Percentiles rank a stretch among this genome's conserved stretches.
Evolutionary conservation across 2,797 vertebrate species (phyloP).

Genomic region (Galago senegalensis): DNA sequence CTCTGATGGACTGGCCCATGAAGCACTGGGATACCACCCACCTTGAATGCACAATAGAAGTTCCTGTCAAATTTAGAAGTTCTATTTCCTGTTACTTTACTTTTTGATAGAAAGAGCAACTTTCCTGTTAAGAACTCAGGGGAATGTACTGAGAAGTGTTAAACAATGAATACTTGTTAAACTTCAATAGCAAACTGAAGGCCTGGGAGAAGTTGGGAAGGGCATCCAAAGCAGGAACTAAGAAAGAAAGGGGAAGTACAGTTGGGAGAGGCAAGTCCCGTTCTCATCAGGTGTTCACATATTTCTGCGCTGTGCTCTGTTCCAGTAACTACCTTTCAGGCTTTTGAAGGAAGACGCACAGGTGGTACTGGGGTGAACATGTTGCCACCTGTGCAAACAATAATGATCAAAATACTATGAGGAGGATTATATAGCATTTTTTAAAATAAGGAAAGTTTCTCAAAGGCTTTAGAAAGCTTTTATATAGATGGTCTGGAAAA

Average conservation of each 20-base stretch:
- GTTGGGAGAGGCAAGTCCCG: not conserved
- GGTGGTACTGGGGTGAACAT: slow-evolving; percentile 4
- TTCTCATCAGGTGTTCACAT: slow-evolving; percentile 7
- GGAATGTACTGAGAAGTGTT: slow-evolving; percentile 51
- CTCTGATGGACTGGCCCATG: not conserved
- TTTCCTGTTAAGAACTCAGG: slow-evolving; percentile 42
- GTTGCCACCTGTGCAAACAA: slow-evolving; percentile 68
- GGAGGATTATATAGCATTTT: slow-evolving; percentile 48
- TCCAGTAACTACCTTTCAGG: not conserved
- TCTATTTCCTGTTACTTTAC: slow-evolving; percentile 16
- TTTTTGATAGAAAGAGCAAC: slow-evolving; percentile 37
- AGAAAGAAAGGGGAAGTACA: slow-evolving; percentile 69
- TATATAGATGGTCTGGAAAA: slow-evolving; percentile 9
- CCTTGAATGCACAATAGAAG: slow-evolving; percentile 31
- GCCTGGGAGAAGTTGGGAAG: slow-evolving; percentile 61
- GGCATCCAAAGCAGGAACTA: slow-evolving; percentile 58
- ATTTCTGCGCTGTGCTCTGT: not conserved
- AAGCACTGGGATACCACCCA: not conserved
- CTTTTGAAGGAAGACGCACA: slow-evolving; percentile 64
- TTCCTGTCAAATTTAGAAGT: slow-evolving; percentile 5
- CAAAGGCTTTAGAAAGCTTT: slow-evolving; percentile 55
- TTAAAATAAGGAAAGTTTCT: slow-evolving; percentile 64
- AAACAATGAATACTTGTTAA: slow-evolving; percentile 71
- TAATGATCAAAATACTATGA: not conserved
- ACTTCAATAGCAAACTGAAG: slow-evolving; percentile 26